A percentile compares a stretch with the other conserved stretches of the same genome.
Conservation (phyloP, 2,113 vertebrate species). For the Lethenteron camtschaticum region DNA sequence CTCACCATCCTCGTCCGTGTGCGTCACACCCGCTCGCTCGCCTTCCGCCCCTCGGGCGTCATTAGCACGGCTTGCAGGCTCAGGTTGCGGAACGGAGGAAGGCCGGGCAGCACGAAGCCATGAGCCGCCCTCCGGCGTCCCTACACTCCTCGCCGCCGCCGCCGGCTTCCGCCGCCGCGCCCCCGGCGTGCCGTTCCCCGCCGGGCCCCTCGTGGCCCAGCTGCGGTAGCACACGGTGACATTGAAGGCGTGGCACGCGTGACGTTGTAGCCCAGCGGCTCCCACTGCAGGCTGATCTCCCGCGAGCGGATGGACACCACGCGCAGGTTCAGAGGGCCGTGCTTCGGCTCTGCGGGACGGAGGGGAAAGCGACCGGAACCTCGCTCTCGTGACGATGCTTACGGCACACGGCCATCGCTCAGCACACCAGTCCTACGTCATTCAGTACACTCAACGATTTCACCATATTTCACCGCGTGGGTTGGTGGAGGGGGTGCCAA, state of each 20-base stretch:
- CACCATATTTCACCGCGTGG: neutral
- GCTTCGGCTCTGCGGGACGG: constrained; percentile 55
- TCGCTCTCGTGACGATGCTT: neutral
- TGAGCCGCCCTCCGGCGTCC: constrained; percentile 95
- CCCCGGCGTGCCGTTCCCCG: constrained; percentile 47
- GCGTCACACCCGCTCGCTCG: constrained; percentile 89
- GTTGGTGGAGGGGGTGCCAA: neutral
- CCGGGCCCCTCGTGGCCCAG: constrained; percentile 92
- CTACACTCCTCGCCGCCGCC: constrained; percentile 69
- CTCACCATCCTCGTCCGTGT: constrained; percentile 86
- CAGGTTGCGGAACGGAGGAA: constrained; percentile 88
- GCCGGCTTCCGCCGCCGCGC: constrained; percentile 38
- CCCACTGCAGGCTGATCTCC: constrained; percentile 85
- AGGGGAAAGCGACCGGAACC: neutral
- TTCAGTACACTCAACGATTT: neutral
- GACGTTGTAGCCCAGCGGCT: constrained; percentile 92
- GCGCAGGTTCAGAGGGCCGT: constrained; percentile 80
- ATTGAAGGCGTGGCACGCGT: constrained; percentile 97
- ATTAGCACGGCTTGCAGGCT: constrained; percentile 96
- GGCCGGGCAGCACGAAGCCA: constrained; percentile 56
- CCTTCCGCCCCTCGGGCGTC: constrained; percentile 88
- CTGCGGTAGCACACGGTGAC: constrained; percentile 97
- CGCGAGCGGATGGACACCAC: constrained; percentile 78
- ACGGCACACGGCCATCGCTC: neutral
- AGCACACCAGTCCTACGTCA: neutral